Conservation (phyloP, 1,140 invertebrate species). For the Eupeodes corollae region DNA sequence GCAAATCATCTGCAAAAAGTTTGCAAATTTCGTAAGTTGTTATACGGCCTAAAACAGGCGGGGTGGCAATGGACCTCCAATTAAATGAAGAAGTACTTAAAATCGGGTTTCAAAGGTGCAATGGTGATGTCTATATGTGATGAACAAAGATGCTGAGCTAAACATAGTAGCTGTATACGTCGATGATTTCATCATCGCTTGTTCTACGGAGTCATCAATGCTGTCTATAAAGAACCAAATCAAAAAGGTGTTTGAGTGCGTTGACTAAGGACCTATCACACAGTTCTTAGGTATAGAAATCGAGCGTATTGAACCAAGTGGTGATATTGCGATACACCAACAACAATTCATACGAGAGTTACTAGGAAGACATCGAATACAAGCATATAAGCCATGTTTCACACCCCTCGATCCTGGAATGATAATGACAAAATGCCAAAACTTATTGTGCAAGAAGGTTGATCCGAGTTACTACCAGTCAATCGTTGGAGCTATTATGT, state of each 20-base stretch:
- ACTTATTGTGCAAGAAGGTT: background rate
- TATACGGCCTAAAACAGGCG: slow-evolving; percentile 27
- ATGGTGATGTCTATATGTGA: background rate
- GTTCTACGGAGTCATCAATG: background rate
- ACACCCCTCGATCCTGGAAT: background rate
- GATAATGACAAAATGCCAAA: background rate
- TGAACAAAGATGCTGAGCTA: background rate
- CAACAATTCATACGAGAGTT: background rate
- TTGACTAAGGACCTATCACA: background rate
- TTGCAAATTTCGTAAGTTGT: slow-evolving; percentile 11
- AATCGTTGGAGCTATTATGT: slow-evolving; percentile 21
- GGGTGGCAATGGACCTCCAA: slow-evolving; percentile 16
- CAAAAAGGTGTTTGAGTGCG: background rate
- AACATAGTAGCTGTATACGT: slow-evolving; percentile 1
- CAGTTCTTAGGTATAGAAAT: background rate
- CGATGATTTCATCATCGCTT: background rate
- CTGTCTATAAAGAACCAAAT: background rate
- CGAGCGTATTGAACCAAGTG: background rate
- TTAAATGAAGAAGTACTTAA: background rate
- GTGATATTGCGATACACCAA: background rate
- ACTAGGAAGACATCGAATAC: background rate
- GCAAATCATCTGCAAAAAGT: slow-evolving; percentile 7
- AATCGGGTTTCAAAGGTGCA: background rate
- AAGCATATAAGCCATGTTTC: background rate
- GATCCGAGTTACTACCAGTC: slow-evolving; percentile 12